A percentile compares a stretch with the other conserved stretches of the same genome.
These are phyloP conservation scores for Semotilus atromaculatus DNA, from an alignment of 2,797 vertebrate species.

Conservation along the genomic window DNA sequence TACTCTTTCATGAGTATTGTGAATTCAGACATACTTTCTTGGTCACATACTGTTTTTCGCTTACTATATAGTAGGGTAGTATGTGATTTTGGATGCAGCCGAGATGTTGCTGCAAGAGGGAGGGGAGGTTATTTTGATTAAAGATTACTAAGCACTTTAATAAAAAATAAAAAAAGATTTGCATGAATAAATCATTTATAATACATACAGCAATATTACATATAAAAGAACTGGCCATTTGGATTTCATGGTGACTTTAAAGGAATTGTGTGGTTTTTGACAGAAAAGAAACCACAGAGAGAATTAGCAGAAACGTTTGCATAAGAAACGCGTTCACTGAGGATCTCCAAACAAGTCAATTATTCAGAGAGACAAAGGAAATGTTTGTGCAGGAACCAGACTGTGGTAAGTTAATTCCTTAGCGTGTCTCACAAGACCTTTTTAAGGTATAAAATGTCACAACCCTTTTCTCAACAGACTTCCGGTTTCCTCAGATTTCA, in stretches of 20 bases:
- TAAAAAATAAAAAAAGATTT: not conserved
- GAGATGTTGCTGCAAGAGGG: not conserved
- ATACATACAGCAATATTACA: not conserved
- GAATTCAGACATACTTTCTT: too few relatives aligned
- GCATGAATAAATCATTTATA: not conserved
- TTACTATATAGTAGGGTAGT: not conserved
- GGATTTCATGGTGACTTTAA: not conserved
- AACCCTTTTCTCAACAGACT: not conserved
- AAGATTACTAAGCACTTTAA: not conserved
- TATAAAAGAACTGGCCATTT: not conserved
- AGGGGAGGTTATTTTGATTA: not conserved
- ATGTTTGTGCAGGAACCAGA: constrained; percentile 14
- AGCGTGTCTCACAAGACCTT: not conserved
- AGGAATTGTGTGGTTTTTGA: not conserved
- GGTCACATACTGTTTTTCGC: too few relatives aligned
- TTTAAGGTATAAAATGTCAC: not conserved
- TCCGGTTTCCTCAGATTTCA: not conserved
- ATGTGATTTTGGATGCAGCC: not conserved
- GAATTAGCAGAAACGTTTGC: too few relatives aligned
- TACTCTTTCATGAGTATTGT: too few relatives aligned
- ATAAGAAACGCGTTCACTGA: not conserved
- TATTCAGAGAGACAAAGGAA: constrained; percentile 19
- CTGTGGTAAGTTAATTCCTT: not conserved
- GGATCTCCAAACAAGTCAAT: constrained; percentile 25
- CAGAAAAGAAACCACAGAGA: not conserved